Base-by-base conservation (phyloP, 2,797 vertebrate genomes). In the Cheirogaleus major region DNA sequence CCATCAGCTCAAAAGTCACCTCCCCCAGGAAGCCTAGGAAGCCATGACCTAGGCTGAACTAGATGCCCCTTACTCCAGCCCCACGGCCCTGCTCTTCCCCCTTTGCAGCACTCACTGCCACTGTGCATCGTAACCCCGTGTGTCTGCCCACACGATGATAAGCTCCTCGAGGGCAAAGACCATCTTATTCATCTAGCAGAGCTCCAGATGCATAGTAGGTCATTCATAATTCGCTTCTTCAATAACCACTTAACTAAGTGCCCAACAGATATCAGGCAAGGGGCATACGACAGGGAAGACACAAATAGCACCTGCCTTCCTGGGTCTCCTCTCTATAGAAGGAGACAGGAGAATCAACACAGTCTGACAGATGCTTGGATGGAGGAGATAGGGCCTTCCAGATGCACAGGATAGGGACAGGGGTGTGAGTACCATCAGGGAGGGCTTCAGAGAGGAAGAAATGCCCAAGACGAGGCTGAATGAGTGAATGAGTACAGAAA, bases 181-280 rank as follows among this genome's bases (percentile, higher is more conserved):
- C 13, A 13, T 27, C 30, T 89, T 63, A 41, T 14, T 41, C 32
- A 63, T 32, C 70, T 45, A 50, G 27, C 35, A 88, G 38, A 65
- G 41, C 72, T 92, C 76, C 87, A 80, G 57, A 73, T n/a, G 43
- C 85, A 79, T 4, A 43, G 23, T 32, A 80, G 48, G 27, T 35
- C 45, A 14, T 45, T 48, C 80, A 81, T 38, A 90, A 38, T 67
- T 96, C 72, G 38, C 48, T 92, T 50, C 61, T 63, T 83, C 43
- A 82, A 38, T 55, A 75, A 23, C 35, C 27, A 52, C 32, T 61
- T 80, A 48, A 63, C 45, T 35, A 57, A 63, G 35, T 48, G 70
- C n/a, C 35, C 69, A 65, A 52, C 25, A 69, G 61, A 76, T 63
- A 69, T 59, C 52, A 81, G 59, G 41, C 22, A 55, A 67, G 72